Conservation (phyloP, 2,113 vertebrate genomes). For the Dromiciops gliroides region DNA sequence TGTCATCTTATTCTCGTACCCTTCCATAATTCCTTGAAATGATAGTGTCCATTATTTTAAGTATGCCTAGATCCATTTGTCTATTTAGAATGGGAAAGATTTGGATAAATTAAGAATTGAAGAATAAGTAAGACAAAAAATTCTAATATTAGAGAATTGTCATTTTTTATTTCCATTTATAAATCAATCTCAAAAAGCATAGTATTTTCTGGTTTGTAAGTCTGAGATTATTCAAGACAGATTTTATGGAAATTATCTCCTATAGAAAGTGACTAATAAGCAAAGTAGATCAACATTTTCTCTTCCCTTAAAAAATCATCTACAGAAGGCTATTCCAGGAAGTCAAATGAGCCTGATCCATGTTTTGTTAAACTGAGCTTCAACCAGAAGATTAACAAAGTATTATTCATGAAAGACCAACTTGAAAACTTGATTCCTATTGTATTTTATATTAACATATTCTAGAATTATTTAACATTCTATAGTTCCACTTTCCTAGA, state of each 20-base stretch:
- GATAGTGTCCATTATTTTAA: not conserved
- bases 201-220: too few relatives aligned
- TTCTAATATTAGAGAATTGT: not conserved
- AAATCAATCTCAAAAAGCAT: too few relatives aligned
- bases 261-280: not conserved
- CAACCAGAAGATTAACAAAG: slow-evolving; percentile 23
- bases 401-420: not conserved
- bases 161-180: not conserved
- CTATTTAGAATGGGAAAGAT: not conserved
- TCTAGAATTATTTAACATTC: slow-evolving; percentile 33
- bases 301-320: not conserved
- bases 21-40: not conserved
- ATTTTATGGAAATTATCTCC: not conserved
- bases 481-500: not conserved
- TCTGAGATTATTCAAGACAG: not conserved
- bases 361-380: slow-evolving; percentile 14
- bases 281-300: not conserved
- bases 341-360: not conserved
- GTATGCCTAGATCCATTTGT: not conserved
- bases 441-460: slow-evolving; percentile 31
- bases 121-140: not conserved
- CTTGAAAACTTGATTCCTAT: not conserved
- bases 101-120: not conserved
- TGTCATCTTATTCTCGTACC: not conserved
- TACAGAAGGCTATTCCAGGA: not conserved